Conservation (phyloP, 2,113 vertebrate genomes). For the Chionomys nivalis region DNA sequence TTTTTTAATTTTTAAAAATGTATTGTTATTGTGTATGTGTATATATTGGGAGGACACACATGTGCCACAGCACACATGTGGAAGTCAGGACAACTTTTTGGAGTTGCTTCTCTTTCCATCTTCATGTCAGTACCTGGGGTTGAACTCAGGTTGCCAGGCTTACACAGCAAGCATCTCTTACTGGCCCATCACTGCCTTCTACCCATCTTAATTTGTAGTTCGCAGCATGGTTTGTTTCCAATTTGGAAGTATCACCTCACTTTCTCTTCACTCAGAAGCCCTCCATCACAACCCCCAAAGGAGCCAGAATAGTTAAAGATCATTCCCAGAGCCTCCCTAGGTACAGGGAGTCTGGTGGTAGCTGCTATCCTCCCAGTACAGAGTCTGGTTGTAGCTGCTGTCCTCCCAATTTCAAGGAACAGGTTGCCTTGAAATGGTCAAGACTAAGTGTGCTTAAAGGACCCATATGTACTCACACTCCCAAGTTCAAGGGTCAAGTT, state of each 20-base stretch:
- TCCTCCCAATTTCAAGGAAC: background rate
- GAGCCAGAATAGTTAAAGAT: background rate
- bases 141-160: background rate
- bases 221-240: background rate
- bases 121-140: background rate
- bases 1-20: background rate
- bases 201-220: background rate
- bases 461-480: background rate
- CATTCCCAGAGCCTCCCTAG: accelerated
- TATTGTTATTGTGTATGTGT: background rate
- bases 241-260: background rate
- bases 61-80: background rate
- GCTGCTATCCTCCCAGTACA: background rate
- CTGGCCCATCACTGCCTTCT: no score
- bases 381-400: background rate
- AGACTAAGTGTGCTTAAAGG: background rate
- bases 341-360: background rate
- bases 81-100: background rate
- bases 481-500: background rate
- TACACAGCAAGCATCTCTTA: background rate
- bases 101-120: background rate
- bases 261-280: background rate
- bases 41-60: background rate
- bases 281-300: background rate
- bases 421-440: background rate